Evolutionary conservation across 23 tunicate species (phyloP).

Genomic region (Trididemnum nubilum): DNA sequence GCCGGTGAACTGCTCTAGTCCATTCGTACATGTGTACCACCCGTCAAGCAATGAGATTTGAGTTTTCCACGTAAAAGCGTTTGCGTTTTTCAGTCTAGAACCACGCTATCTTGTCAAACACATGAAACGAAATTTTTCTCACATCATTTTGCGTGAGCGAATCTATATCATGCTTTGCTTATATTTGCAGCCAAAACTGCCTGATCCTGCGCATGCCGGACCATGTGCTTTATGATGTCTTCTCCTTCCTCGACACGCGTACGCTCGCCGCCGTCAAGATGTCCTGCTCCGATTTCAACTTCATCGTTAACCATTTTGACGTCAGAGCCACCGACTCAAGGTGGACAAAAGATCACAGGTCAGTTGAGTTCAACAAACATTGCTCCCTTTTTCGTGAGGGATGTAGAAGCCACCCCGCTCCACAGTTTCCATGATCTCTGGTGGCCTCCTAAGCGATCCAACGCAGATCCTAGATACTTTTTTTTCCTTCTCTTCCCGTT

Average conservation of each 20-base stretch:
- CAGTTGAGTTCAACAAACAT: background rate
- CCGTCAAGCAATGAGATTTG: background rate
- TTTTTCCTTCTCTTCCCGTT: background rate
- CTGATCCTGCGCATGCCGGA: slow-evolving; percentile 72
- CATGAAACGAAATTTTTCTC: background rate
- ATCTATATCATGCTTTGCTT: background rate
- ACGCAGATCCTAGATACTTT: too few species aligned
- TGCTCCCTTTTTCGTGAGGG: too few species aligned
- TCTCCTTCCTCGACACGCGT: slow-evolving; percentile 70
- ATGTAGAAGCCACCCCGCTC: too few species aligned
- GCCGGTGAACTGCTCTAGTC: background rate
- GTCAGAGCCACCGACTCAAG: slow-evolving; percentile 79
- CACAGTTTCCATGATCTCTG: too few species aligned
- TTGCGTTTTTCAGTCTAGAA: background rate
- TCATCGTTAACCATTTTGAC: slow-evolving; percentile 78
- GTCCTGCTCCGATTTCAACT: slow-evolving; percentile 79
- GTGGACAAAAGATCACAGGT: slow-evolving; percentile 88
- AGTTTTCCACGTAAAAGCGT: background rate
- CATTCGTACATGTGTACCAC: background rate
- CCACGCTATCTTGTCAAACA: too few species aligned
- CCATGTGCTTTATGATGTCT: slow-evolving; percentile 62
- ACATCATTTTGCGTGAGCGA: background rate
- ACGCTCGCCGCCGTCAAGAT: slow-evolving; percentile 67
- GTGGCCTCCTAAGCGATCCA: too few species aligned
- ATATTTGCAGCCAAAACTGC: slow-evolving; percentile 23